Percentiles rank a stretch among this genome's conserved stretches.
phyloP scores from a whole-genome alignment of 23 tunicate species.

The Corella eumyota region DNA sequence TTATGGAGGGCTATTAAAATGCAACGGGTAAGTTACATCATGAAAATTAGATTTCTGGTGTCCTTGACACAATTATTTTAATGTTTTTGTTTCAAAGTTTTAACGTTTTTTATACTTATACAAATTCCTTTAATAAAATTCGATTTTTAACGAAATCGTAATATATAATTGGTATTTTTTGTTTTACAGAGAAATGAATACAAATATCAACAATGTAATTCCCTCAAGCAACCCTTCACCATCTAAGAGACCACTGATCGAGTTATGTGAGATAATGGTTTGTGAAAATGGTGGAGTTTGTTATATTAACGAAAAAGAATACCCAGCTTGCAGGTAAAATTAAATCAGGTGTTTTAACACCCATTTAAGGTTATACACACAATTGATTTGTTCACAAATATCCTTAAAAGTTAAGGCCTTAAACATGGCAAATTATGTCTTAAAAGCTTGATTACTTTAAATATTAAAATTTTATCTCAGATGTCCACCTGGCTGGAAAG shows the following conservation, averaged over 20 bases:
- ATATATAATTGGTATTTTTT: too few species aligned
- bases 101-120: not conserved
- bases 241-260: slow-evolving; percentile 16
- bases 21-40: slow-evolving; percentile 2
- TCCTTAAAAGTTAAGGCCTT: too few species aligned
- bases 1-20: not conserved
- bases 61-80: too few species aligned
- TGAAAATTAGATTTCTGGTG: too few species aligned
- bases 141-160: too few species aligned
- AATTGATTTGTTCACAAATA: too few species aligned
- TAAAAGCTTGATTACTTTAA: too few species aligned
- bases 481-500: slow-evolving; percentile 40
- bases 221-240: not conserved
- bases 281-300: slow-evolving; percentile 57
- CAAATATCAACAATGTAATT: not conserved
- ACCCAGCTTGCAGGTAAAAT: slow-evolving; percentile 71
- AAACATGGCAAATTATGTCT: too few species aligned
- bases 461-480: slow-evolving; percentile 12
- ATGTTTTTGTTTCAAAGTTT: too few species aligned
- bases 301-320: slow-evolving; percentile 12
- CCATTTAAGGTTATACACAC: too few species aligned
- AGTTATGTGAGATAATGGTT: slow-evolving; percentile 27
- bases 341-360: not conserved
- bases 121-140: not conserved
- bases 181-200: not conserved